Evolutionary conservation across 1,140 invertebrate species (phyloP), one percentile per base, ranked within the genome.

Genomic region (Melanaphis sacchari): DNA sequence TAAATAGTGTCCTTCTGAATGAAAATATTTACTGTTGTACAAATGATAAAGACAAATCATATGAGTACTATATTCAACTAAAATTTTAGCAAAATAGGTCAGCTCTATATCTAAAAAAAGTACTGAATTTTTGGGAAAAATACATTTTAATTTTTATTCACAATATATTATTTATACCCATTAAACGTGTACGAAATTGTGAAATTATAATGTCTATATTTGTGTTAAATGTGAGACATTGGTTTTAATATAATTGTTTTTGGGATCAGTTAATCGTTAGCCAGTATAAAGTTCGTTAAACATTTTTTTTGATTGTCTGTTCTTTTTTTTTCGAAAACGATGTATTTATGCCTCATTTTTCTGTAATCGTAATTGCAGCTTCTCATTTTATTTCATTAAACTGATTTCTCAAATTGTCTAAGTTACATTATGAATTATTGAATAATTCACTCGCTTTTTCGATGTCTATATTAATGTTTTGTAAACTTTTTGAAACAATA

Each of bases 81-180:
- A 82, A 36, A 21, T 82, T 38, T 82, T 22, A 38, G 36, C n/a
- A 38, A 82, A 82, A 82, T 82, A 2, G 36, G 36, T 36, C n/a
- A 82, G 36, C 40, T 82, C 76, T 82, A 36, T 82, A 40, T 38
- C 76, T 82, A 36, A 82, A 82, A 36, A 76, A 26, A 54, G 9
- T 54, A 54, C 52, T 54, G 26, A 26, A 54, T 76, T 76, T 76
- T 76, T 76, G 66, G 66, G 66, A 76, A 76, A 76, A 76, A n/a
- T 59, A 76, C n/a, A 76, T 76, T n/a, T 76, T 36, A 76, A 76
- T n/a, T 36, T 76, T 36, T 76, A 76, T 76, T 76, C 66, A 76
- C 66, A 76, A 76, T 76, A 76, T 76, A 76, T 76, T 76, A 76
- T 76, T 76, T n/a, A 76, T 76, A 76, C 66, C n/a, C 66, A 76